These are phyloP conservation scores for Melipona quadrifasciata DNA, from an alignment of 1,140 invertebrate species.

Conservation along the genomic window DNA sequence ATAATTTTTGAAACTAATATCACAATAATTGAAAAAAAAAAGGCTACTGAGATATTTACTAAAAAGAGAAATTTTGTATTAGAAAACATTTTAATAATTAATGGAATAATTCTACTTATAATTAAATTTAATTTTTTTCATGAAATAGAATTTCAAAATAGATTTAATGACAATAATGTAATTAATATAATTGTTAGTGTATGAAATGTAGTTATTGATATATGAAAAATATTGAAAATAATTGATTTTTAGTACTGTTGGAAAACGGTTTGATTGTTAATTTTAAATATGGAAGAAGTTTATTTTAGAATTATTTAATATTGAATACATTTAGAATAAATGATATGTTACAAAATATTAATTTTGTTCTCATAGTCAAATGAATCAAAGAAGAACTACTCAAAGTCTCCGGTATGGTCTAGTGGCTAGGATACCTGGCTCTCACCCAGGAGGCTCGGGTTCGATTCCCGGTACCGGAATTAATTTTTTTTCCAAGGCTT, in stretches of 20 bases:
- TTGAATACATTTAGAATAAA: not conserved
- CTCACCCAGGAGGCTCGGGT: slow-evolving; percentile 75
- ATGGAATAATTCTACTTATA: not conserved
- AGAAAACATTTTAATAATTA: not conserved
- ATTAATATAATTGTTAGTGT: not conserved
- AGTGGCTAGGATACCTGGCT: slow-evolving; percentile 75
- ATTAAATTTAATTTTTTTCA: not conserved
- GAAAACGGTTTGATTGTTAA: too few relatives aligned
- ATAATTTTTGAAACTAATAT: not conserved
- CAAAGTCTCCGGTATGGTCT: slow-evolving; percentile 63
- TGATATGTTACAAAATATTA: not conserved
- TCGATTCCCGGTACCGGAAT: slow-evolving; percentile 62
- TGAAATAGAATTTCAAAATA: not conserved
- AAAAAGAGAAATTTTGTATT: not conserved
- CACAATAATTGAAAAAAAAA: not conserved
- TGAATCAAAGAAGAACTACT: too few relatives aligned
- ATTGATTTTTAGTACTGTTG: not conserved
- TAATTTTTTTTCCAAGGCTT: slow-evolving; percentile 2
- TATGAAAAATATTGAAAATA: not conserved
- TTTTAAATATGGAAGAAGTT: not conserved
- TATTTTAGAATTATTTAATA: not conserved
- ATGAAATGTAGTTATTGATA: not conserved
- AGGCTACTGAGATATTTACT: not conserved
- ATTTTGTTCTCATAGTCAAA: accelerated
- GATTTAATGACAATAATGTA: not conserved